Conservation (phyloP, 2,113 vertebrate genomes). For the Ceyx margarethae region DNA sequence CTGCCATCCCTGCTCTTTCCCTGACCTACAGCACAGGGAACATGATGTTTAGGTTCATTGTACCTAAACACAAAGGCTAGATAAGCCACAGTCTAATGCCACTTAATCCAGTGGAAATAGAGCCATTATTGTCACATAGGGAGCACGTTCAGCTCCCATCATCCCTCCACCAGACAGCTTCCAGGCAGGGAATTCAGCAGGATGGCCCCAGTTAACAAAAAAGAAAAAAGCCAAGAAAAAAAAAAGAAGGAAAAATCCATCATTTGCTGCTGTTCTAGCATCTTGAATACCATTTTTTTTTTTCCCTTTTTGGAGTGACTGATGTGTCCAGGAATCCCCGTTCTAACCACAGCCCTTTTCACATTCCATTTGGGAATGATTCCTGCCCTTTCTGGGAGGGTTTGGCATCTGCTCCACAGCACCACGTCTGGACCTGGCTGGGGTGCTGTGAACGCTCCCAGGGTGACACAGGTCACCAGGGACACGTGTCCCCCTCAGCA, state of each 20-base stretch:
- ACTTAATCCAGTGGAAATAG: not conserved
- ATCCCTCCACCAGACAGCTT: not conserved
- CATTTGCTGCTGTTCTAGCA: not conserved
- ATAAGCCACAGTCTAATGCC: not conserved
- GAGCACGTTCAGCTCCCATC: not conserved
- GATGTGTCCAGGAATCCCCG: not conserved
- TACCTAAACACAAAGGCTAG: not conserved
- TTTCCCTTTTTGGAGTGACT: not conserved
- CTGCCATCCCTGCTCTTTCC: not conserved
- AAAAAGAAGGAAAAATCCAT: not conserved
- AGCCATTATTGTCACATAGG: not conserved
- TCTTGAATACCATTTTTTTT: not conserved
- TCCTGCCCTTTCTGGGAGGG: not conserved
- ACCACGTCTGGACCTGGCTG: not conserved
- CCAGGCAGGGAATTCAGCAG: not conserved
- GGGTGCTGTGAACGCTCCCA: not conserved
- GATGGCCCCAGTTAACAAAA: not conserved
- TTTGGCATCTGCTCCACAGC: not conserved
- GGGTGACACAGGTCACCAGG: not conserved
- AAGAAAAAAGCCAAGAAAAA: too few relatives aligned
- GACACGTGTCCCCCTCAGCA: not conserved
- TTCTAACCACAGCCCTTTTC: conserved; percentile 20
- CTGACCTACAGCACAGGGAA: not conserved
- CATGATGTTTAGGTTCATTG: not conserved
- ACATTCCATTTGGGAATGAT: not conserved